These are phyloP conservation scores for Pseudopleuronectes americanus DNA, from an alignment of 2,797 vertebrate species.

Conservation along the genomic window DNA sequence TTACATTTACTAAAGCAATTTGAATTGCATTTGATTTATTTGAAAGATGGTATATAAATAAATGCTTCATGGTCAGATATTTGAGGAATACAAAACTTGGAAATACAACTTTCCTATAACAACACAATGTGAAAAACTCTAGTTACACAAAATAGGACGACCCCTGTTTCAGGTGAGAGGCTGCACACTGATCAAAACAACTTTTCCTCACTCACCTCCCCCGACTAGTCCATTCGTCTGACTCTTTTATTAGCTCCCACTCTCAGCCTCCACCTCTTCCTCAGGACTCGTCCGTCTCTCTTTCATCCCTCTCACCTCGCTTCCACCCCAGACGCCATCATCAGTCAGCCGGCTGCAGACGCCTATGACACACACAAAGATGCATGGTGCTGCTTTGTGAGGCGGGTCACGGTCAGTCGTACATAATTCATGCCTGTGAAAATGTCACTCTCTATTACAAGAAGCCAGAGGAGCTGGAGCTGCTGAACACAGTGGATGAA, in stretches of 20 bases:
- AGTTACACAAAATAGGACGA: neutral
- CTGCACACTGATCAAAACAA: conserved; percentile 16
- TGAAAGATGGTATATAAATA: no score
- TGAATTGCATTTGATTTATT: no score
- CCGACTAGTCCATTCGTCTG: conserved; percentile 26
- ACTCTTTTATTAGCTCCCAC: conserved; percentile 44
- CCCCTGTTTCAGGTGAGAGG: conserved; percentile 30
- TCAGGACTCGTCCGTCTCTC: conserved; percentile 40
- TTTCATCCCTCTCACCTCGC: conserved; percentile 56
- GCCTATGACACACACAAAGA: conserved; percentile 54
- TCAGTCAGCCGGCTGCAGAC: conserved; percentile 30
- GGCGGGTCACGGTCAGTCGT: conserved; percentile 46
- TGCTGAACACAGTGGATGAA: no score
- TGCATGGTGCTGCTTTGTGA: conserved; percentile 43
- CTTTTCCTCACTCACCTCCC: conserved; percentile 16
- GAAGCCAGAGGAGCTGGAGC: conserved; percentile 4
- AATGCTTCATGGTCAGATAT: no score
- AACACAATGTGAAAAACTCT: neutral
- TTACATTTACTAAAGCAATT: no score
- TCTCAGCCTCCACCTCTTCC: conserved; percentile 48
- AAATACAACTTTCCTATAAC: no score
- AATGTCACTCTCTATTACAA: conserved; percentile 36
- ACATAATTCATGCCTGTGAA: conserved; percentile 50
- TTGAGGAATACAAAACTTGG: no score
- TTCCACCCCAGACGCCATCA: conserved; percentile 44